Conservation (phyloP, 1,140 invertebrate genomes). For the Saccostrea glomerata region DNA sequence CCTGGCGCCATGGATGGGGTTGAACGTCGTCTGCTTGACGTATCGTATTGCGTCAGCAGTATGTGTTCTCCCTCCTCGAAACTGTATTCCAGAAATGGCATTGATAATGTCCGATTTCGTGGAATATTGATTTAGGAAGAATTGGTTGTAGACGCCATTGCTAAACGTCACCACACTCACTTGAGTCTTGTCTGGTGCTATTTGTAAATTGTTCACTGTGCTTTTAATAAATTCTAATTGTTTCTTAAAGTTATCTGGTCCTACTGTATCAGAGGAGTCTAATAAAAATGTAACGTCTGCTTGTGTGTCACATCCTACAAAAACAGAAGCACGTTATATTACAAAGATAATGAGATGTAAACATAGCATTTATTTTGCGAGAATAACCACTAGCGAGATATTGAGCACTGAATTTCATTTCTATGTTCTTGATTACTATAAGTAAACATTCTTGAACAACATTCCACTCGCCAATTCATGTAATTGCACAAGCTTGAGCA, state of each 20-base stretch:
- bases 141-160: constrained; percentile 64
- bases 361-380: too few relatives aligned
- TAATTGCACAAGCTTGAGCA: too few relatives aligned
- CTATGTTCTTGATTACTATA: too few relatives aligned
- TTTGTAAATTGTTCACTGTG: constrained; percentile 65
- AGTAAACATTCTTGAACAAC: too few relatives aligned
- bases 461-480: too few relatives aligned
- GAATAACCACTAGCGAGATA: too few relatives aligned
- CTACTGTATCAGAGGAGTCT: constrained; percentile 73
- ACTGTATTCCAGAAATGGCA: constrained; percentile 62
- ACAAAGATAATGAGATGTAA: too few relatives aligned
- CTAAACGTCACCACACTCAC: constrained; percentile 70
- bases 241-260: constrained; percentile 69
- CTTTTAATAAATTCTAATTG: constrained; percentile 71
- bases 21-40: constrained; percentile 66
- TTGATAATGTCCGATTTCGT: constrained; percentile 58
- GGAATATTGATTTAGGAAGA: constrained; percentile 67
- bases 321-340: background rate
- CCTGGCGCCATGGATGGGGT: constrained; percentile 65
- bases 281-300: constrained; percentile 74
- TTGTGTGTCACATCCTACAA: constrained; percentile 68
- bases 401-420: too few relatives aligned
- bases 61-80: constrained; percentile 62
- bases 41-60: constrained; percentile 67
- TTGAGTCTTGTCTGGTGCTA: constrained; percentile 63